phyloP scores from a whole-genome alignment of 2,888 invertebrate genomes.

The Apotomis betuletana region DNA sequence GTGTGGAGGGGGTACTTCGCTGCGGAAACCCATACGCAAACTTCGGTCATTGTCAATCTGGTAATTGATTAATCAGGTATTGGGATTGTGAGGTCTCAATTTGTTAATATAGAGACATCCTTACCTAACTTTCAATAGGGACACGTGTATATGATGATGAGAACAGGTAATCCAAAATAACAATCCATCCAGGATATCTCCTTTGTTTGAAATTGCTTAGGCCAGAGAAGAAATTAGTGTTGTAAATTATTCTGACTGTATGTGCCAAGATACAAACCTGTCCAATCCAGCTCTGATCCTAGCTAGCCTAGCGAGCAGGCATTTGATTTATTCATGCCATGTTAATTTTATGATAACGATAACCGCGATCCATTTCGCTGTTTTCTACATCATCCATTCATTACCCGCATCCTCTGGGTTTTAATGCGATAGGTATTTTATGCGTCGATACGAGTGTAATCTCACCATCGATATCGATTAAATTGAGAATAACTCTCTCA shows the following conservation, averaged over 20 bases:
- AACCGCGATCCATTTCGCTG: conserved; percentile 55
- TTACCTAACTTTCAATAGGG: too few relatives aligned
- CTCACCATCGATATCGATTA: conserved; percentile 13
- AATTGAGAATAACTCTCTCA: background rate
- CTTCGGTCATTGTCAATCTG: too few relatives aligned
- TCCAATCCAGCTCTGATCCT: background rate
- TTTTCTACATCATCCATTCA: conserved; percentile 53
- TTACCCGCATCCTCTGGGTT: conserved; percentile 56
- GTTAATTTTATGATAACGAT: conserved; percentile 59
- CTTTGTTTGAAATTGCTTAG: background rate
- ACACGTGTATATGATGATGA: too few relatives aligned
- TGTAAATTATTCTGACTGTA: background rate
- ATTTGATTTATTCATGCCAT: conserved; percentile 62
- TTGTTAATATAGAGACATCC: too few relatives aligned
- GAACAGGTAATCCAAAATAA: too few relatives aligned
- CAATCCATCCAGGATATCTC: too few relatives aligned
- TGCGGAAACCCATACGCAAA: too few relatives aligned
- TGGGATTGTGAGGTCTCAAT: too few relatives aligned
- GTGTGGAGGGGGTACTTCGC: too few relatives aligned
- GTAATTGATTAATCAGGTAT: too few relatives aligned
- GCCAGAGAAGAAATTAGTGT: background rate
- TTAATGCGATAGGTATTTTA: conserved; percentile 41
- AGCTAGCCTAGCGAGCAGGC: conserved; percentile 34
- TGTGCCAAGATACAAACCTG: conserved; percentile 4
- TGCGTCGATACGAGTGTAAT: conserved; percentile 18